Evolutionary conservation across 2,113 vertebrate genomes (phyloP).

Genomic region (Vulpes lagopus): DNA sequence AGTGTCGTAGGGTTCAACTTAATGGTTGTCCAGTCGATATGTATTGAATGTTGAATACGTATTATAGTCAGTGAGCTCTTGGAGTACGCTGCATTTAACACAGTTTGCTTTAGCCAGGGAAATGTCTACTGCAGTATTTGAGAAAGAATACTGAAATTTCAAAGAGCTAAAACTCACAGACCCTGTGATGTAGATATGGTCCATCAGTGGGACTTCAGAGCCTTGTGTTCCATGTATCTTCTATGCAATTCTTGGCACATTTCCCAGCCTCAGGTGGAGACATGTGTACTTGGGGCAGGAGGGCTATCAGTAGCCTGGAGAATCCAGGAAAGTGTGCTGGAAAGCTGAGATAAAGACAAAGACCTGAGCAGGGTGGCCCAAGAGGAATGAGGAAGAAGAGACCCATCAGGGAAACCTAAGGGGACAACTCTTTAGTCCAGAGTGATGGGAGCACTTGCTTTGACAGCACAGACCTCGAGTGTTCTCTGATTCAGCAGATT

Average conservation of each 20-base stretch:
- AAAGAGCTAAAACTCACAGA: not conserved
- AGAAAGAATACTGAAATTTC: not conserved
- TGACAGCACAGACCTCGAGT: not conserved
- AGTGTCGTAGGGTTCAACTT: not conserved
- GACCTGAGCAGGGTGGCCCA: not conserved
- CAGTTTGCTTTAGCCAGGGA: not conserved
- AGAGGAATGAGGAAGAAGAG: not conserved
- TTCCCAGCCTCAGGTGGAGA: not conserved
- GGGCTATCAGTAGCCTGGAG: not conserved
- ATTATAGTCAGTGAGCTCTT: not conserved
- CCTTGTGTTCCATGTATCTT: not conserved
- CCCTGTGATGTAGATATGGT: not conserved
- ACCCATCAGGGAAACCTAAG: not conserved
- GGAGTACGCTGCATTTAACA: not conserved
- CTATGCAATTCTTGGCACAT: not conserved
- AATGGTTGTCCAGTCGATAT: not conserved
- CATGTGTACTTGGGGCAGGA: not conserved
- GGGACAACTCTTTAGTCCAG: not conserved
- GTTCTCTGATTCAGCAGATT: not conserved
- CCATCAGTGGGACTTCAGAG: not conserved
- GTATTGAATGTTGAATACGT: not conserved
- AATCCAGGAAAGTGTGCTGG: not conserved
- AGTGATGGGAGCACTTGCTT: not conserved
- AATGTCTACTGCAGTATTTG: not conserved
- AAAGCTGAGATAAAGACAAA: not conserved